Evolutionary conservation across 2,113 vertebrate species (phyloP).

Genomic region (Chaetops frenatus): DNA sequence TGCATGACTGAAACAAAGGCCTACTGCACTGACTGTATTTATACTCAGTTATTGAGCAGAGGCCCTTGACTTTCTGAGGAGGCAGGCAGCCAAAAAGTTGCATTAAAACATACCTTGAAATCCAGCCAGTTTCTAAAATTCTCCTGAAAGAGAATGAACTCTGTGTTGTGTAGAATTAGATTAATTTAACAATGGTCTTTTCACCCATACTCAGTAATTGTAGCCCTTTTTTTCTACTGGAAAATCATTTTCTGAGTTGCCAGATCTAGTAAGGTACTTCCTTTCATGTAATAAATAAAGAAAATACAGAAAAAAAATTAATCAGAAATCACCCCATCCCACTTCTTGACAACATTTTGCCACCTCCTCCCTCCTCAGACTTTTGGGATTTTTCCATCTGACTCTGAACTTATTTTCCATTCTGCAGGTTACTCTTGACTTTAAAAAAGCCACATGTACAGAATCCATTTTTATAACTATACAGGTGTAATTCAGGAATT

Average conservation of each 20-base stretch:
- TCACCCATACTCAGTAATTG: not conserved
- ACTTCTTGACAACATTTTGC: not conserved
- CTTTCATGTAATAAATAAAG: not conserved
- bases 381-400: not conserved
- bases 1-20: constrained; percentile 55
- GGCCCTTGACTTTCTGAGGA: constrained; percentile 54
- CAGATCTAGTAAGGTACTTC: not conserved
- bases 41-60: constrained; percentile 55
- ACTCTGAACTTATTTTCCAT: not conserved
- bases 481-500: not conserved
- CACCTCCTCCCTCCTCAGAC: not conserved
- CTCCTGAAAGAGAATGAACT: constrained; percentile 46
- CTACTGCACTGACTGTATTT: constrained; percentile 49
- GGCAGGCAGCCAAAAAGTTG: constrained; percentile 62
- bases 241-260: not conserved
- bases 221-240: not conserved
- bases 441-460: not conserved
- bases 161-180: constrained; percentile 4
- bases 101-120: constrained; percentile 69
- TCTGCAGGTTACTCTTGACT: not conserved
- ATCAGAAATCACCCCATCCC: not conserved
- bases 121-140: constrained; percentile 58
- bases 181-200: constrained; percentile 26
- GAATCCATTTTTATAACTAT: not conserved
- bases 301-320: not conserved